Base-by-base conservation (phyloP, 1,140 invertebrate genomes). In the Aphaenogaster ashmeadi region DNA sequence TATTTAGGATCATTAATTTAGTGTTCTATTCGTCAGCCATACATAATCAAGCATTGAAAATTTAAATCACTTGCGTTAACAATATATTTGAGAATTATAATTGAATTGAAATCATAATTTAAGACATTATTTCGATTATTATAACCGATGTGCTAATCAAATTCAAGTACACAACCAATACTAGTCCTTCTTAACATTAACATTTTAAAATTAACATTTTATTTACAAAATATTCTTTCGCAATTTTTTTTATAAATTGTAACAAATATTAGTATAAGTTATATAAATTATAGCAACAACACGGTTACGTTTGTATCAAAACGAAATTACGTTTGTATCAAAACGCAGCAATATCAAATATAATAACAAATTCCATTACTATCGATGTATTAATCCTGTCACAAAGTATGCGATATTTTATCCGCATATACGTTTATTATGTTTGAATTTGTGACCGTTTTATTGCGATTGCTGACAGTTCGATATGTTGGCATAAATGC, bases 221-320 rank as follows among this genome's bases (percentile, higher is more conserved):
- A 36, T 67, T 15, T 15, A 27, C 13, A 36, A 18, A 2, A 38
- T 36, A 21, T 21, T 58, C 2, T 58, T 21, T 36, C 7, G 1
- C 7, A 58, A 58, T 27, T 58, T 33, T 2, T 18, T 71, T 72
- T 27, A 47, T 52, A 38, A n/a, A 72, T 72, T 18, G 15, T 52
- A 36, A n/a, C 6, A 52, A 71, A 71, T 21, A 69, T 66, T 41
- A 69, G 1, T 50, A 50, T 18, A 69, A 69, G 47, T 69, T 47
- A 33, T 4, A 47, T 47, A 21, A 27, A 18, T 18, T 50, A n/a
- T 11, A 38, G n/a, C 21, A 36, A 72, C 2, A 47, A 27, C 9
- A 72, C 11, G 8, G 47, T 69, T 36, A 72, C 18, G 1, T n/a
- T 41, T 41, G 8, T 11, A 41, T 41, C 3, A 67, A 67, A 66